Evolutionary conservation across 2,113 vertebrate genomes (phyloP).

Genomic region (Collichthys lucidus): DNA sequence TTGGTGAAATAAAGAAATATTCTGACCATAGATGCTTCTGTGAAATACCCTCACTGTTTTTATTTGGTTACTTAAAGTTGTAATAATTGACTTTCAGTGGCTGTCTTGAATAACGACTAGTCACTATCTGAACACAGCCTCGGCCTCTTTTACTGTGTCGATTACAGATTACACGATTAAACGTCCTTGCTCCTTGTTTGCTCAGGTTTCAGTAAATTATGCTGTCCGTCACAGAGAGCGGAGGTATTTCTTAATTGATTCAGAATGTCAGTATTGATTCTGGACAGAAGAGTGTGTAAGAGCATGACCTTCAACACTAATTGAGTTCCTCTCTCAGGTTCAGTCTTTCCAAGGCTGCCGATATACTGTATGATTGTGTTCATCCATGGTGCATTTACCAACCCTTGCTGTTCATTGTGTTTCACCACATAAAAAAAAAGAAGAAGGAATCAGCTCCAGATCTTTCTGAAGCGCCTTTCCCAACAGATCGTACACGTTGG

Average conservation of each 20-base stretch:
- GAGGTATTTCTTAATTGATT: slow-evolving; percentile 39
- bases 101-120: slow-evolving; percentile 20
- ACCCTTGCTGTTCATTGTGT: background rate
- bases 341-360: slow-evolving; percentile 16
- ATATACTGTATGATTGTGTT: slow-evolving; percentile 16
- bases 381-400: slow-evolving; percentile 35
- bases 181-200: slow-evolving; percentile 25
- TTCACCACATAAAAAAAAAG: slow-evolving; percentile 27
- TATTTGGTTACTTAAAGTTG: slow-evolving; percentile 28
- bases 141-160: background rate
- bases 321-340: slow-evolving; percentile 42
- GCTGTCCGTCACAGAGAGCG: slow-evolving; percentile 26
- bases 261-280: slow-evolving; percentile 64
- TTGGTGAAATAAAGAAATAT: slow-evolving; percentile 38
- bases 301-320: slow-evolving; percentile 57
- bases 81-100: slow-evolving; percentile 10
- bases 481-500: slow-evolving; percentile 28
- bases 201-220: slow-evolving; percentile 20
- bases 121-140: background rate
- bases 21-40: slow-evolving; percentile 26
- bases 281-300: slow-evolving; percentile 27
- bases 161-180: background rate
- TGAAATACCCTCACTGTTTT: slow-evolving; percentile 32
- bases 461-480: slow-evolving; percentile 36
- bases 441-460: slow-evolving; percentile 34